Evolutionary conservation across 1,140 invertebrate species (phyloP).

Genomic region (Formica selysi): DNA sequence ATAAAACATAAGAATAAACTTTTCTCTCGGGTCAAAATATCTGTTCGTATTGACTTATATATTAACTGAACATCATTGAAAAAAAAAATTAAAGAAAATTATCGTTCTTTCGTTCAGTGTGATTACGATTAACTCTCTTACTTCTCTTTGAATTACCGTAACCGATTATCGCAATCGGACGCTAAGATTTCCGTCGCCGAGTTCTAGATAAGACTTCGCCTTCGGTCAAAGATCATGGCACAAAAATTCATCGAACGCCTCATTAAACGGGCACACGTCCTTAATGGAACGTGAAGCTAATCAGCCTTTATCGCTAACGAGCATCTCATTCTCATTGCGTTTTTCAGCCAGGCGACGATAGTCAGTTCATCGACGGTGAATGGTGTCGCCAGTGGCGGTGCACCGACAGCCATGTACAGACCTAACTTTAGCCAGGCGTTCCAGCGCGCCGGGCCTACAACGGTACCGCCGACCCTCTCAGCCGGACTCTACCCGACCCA

Average conservation of each 20-base stretch:
- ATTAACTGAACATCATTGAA: not conserved
- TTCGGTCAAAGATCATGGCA: slow-evolving; percentile 77
- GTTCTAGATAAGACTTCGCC: slow-evolving; percentile 64
- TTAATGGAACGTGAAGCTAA: slow-evolving; percentile 58
- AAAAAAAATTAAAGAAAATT: not conserved
- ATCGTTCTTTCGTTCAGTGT: not conserved
- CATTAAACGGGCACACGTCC: slow-evolving; percentile 46
- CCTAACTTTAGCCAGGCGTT: slow-evolving; percentile 91
- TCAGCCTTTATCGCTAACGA: slow-evolving; percentile 64
- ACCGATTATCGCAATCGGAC: slow-evolving; percentile 44
- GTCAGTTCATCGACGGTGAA: slow-evolving; percentile 86
- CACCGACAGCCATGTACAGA: slow-evolving; percentile 90
- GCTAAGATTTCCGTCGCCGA: slow-evolving; percentile 34
- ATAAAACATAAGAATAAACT: slow-evolving; percentile 7
- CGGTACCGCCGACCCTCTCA: slow-evolving; percentile 84
- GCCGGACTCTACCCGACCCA: slow-evolving; percentile 85
- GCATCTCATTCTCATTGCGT: slow-evolving; percentile 71
- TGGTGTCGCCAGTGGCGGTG: slow-evolving; percentile 86
- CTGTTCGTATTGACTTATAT: not conserved
- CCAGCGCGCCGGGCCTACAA: slow-evolving; percentile 86
- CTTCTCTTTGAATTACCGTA: slow-evolving; percentile 38
- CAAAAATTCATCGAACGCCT: slow-evolving; percentile 57
- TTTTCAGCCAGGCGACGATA: slow-evolving; percentile 85
- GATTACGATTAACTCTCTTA: slow-evolving; percentile 20
- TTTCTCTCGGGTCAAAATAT: not conserved